Evolutionary conservation across 2,888 invertebrate species (phyloP).

Genomic region (Eupeodes luniger): DNA sequence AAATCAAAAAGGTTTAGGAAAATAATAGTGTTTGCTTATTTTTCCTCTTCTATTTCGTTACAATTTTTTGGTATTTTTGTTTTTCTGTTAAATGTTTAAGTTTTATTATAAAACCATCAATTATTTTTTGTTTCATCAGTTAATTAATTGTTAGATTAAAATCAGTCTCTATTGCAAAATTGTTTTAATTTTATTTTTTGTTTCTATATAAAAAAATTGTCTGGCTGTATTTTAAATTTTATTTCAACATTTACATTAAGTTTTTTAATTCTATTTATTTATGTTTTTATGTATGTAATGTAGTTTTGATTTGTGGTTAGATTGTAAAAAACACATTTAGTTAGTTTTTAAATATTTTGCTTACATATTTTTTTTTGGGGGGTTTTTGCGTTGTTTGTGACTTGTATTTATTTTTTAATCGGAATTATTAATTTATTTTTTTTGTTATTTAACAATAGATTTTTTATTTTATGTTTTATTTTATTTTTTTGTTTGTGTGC

Average conservation of each 20-base stretch:
- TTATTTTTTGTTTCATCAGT: conserved; percentile 66
- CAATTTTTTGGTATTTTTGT: neutral
- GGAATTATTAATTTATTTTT: conserved; percentile 50
- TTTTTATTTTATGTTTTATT: conserved; percentile 29
- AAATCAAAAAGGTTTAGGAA: conserved; percentile 54
- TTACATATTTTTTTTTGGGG: conserved; percentile 40
- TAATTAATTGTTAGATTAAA: conserved; percentile 77
- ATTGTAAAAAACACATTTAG: conserved; percentile 75
- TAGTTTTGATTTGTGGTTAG: conserved; percentile 71
- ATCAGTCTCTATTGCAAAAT: conserved; percentile 84
- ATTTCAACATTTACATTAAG: conserved; percentile 68
- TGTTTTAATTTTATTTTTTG: conserved; percentile 35
- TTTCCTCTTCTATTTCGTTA: conserved; percentile 70
- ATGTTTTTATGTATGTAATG: conserved; percentile 60
- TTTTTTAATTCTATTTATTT: conserved; percentile 57
- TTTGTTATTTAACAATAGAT: conserved; percentile 56
- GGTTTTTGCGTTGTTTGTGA: conserved; percentile 68
- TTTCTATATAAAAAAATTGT: conserved; percentile 69
- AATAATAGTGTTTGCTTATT: conserved; percentile 42
- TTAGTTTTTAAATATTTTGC: conserved; percentile 53
- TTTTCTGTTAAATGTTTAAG: conserved; percentile 7
- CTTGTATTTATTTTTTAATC: conserved; percentile 42
- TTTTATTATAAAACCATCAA: conserved; percentile 69
- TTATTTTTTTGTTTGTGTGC: conserved; percentile 79
- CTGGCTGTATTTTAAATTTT: conserved; percentile 69